Evolutionary conservation across 2,888 invertebrate genomes (phyloP).

Genomic region (Scrobipalpa costella): DNA sequence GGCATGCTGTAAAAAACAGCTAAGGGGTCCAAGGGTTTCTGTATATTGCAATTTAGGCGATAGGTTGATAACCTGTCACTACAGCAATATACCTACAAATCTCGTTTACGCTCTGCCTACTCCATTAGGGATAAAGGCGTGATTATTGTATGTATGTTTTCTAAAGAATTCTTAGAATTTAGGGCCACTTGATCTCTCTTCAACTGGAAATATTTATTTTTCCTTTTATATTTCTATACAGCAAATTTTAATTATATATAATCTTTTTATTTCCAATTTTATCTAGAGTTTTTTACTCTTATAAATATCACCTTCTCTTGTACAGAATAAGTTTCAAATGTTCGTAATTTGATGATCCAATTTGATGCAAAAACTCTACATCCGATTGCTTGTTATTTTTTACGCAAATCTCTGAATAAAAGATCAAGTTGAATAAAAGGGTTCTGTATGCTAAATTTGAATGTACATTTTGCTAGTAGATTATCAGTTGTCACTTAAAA

Average conservation of each 20-base stretch:
- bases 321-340: background rate
- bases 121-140: too few species aligned
- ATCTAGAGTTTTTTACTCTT: background rate
- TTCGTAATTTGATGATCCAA: constrained; percentile 13
- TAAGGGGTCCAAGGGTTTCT: too few species aligned
- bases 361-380: constrained; percentile 21
- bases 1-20: too few species aligned
- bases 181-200: background rate
- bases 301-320: background rate
- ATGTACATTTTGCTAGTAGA: background rate
- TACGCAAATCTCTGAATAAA: background rate
- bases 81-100: too few species aligned
- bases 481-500: too few species aligned
- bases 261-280: too few species aligned
- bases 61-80: too few species aligned
- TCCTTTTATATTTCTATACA: background rate
- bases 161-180: too few species aligned
- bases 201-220: background rate
- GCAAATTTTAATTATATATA: too few species aligned
- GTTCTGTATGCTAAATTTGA: background rate
- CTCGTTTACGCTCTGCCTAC: too few species aligned
- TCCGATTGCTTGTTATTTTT: constrained; percentile 33
- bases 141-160: too few species aligned
- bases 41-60: too few species aligned
- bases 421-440: background rate